Conservation (phyloP, 2,113 vertebrate genomes). For the Petaurus breviceps region DNA sequence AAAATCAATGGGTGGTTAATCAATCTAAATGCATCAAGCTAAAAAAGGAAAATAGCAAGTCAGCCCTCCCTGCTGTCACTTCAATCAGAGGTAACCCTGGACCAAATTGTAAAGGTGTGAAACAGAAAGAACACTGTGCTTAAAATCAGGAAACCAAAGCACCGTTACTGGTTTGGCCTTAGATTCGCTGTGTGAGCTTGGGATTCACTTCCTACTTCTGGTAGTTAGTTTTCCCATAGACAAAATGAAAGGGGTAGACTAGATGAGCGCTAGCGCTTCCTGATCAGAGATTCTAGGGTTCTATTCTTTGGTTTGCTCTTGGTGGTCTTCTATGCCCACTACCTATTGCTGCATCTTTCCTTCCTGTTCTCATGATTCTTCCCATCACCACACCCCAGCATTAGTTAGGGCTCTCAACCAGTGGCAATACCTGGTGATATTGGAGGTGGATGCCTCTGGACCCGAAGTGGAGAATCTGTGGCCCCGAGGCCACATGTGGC, state of each 20-base stretch:
- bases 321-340: not conserved
- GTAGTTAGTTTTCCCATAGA: not conserved
- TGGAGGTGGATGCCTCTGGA: not conserved
- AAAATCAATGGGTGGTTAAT: not conserved
- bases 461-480: too few species aligned
- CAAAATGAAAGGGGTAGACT: not conserved
- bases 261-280: not conserved
- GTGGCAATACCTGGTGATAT: not conserved
- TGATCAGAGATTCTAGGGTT: not conserved
- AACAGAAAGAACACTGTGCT: not conserved
- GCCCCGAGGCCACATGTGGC: too few species aligned
- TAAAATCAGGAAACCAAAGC: not conserved
- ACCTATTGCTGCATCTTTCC: not conserved
- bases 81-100: not conserved
- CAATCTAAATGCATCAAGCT: not conserved
- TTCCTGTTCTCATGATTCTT: not conserved
- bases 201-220: not conserved
- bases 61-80: conserved; percentile 11
- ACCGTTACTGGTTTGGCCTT: not conserved
- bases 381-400: not conserved
- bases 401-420: not conserved
- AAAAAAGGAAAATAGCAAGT: not conserved
- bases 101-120: not conserved
- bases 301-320: not conserved
- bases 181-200: not conserved